phyloP scores from a whole-genome alignment of 2,113 vertebrate species.

The Hippocampus guttulatus region DNA sequence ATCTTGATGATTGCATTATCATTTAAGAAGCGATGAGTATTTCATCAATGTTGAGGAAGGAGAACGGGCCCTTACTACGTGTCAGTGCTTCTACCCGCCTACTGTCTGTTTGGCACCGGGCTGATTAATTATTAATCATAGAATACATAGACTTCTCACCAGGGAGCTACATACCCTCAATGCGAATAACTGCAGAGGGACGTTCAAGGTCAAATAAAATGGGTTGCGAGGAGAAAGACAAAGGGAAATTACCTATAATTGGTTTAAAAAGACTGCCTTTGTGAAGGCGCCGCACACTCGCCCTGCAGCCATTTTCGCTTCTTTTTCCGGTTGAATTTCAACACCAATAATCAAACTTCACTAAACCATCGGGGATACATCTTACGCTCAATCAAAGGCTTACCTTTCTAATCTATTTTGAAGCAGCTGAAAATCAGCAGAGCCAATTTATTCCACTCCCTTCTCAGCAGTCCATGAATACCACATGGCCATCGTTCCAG shows the following conservation, averaged over 20 bases:
- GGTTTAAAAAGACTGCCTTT: conserved; percentile 68
- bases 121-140: conserved; percentile 74
- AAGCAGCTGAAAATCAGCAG: conserved; percentile 57
- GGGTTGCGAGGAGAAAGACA: conserved; percentile 64
- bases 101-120: conserved; percentile 62
- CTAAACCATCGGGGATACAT: conserved; percentile 70
- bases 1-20: conserved; percentile 21
- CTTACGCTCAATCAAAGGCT: conserved; percentile 30
- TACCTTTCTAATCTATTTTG: conserved; percentile 62
- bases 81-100: conserved; percentile 49
- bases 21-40: conserved; percentile 44
- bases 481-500: conserved; percentile 31
- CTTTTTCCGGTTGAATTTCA: conserved; percentile 62
- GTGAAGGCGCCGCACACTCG: conserved; percentile 44
- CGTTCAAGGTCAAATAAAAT: conserved; percentile 73
- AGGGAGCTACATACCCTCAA: conserved; percentile 59
- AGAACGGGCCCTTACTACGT: conserved; percentile 43
- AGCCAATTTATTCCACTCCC: conserved; percentile 45
- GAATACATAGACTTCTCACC: conserved; percentile 66
- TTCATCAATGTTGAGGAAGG: conserved; percentile 46
- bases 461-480: conserved; percentile 29
- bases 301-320: conserved; percentile 62
- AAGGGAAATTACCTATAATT: conserved; percentile 69
- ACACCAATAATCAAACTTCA: conserved; percentile 71
- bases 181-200: conserved; percentile 65